Evolutionary conservation across 2,888 invertebrate genomes (phyloP), one percentile per base, ranked within the genome.

Genomic region (Syrphus vitripennis): DNA sequence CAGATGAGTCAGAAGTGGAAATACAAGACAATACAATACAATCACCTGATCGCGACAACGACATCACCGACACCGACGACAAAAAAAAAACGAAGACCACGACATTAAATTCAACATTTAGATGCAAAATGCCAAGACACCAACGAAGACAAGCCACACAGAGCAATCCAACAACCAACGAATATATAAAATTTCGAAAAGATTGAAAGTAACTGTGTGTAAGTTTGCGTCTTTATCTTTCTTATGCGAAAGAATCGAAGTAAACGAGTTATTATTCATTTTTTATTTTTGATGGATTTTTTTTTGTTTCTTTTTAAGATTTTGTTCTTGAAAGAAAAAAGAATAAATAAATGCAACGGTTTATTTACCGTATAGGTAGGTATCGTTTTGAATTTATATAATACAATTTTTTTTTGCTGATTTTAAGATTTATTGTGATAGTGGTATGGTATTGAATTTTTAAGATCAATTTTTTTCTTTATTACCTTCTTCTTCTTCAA

Each of bases 101-200:
- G 78, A 57, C 72, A 81, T 67, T 69, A 69, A 81, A 69, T 12
- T 45, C 16, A 82, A 72, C 69, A 69, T 76, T 76, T 45, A 59
- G 69, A 82, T 55, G 57, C 55, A 67, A 84, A 84, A 81, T 80
- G 80, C 65, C 75, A 83, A 79, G 83, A 70, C 67, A 59, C 53
- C 80, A 75, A 65, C 45, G 65, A 65, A 67, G 67, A 50, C 48
- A 65, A 65, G 0, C 19, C 34, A 12, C 0, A 57, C 4, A 34
- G 19, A n/a, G n/a, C n/a, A n/a, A n/a, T n/a, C n/a, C 57, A n/a
- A 45, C 63, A 29, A 16, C 21, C 24, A 24, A 50, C 53, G 14
- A 19, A 10, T 24, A 45, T 26, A 45, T 19, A 69, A 57, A 37
- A 59, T 29, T 19, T 61, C 1, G n/a, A 48, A 48, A 21, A 59